Evolutionary conservation across 2,113 vertebrate species (phyloP), one percentile per base, ranked within the genome.

Genomic region (Sialia sialis): DNA sequence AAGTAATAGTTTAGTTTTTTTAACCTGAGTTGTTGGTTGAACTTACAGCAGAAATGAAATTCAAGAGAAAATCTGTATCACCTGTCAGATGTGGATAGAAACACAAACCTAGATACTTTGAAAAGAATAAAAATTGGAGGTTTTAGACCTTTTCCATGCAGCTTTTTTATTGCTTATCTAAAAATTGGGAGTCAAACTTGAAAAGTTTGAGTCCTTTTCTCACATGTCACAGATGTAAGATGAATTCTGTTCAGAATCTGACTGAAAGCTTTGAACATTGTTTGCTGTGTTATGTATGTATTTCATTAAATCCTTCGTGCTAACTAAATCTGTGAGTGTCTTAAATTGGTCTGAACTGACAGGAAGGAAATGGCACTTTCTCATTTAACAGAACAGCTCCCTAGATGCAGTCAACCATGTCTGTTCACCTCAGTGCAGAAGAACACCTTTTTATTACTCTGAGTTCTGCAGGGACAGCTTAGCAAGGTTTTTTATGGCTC

Each of bases 401-500:
- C 93, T 95, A 89, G 96, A 91, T 96, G 93, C 96, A 95, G 92
- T 93, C 95, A 96, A 96, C 93, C 96, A 92, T 96, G 95, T 96
- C 96, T 96, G 84, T 96, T 96, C 95, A 96, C 95, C 95, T 96
- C 93, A 64, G 93, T 95, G 95, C 93, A 96, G 92, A 96, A 89
- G 95, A 96, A 94, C 93, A 96, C 95, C 95, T 96, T 96, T 96
- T 96, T 96, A 96, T 96, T 96, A 82, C 96, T 95, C 87, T 1
- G 87, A 94, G 95, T 96, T 96, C 95, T 96, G 96, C 96, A 87
- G 96, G 96, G 95, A 96, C 93, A 96, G 93, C 91, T 96, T 96
- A 96, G 95, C 69, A 63, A 94, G 95, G 81, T 72, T 95, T 96
- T 96, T 96, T 96, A 96, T 96, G 96, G 89, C 93, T 96, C 95